Percentiles rank a stretch among this genome's conserved stretches.
Evolutionary conservation across 2,888 invertebrate genomes (phyloP).

Genomic region (Gastrophysa polygoni): DNA sequence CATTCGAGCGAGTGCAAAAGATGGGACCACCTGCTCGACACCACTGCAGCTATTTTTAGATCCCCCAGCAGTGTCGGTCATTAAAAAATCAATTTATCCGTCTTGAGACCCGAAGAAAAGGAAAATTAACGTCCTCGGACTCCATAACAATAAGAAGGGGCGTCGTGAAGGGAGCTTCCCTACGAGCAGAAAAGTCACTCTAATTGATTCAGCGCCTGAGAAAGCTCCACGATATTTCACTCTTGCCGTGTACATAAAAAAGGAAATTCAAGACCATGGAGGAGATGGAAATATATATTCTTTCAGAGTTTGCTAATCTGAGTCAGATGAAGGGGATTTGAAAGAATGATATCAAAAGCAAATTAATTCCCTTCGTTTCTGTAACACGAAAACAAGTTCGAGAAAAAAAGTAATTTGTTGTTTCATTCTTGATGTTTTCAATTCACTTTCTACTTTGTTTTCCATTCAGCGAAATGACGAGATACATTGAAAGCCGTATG

Average conservation of each 20-base stretch:
- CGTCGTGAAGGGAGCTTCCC: neutral
- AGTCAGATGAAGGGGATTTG: slow-evolving; percentile 20
- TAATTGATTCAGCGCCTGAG: slow-evolving; percentile 27
- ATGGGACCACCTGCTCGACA: too few relatives aligned
- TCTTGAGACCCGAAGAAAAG: neutral
- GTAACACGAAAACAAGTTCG: slow-evolving; percentile 11
- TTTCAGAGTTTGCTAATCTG: slow-evolving; percentile 24
- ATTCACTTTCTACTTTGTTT: neutral
- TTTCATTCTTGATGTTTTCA: neutral
- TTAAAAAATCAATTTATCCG: neutral
- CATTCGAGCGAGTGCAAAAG: too few relatives aligned
- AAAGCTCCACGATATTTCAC: slow-evolving; percentile 23
- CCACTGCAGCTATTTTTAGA: neutral
- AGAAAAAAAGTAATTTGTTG: neutral
- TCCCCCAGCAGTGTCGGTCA: neutral
- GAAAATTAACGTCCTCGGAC: slow-evolving; percentile 6
- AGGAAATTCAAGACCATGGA: slow-evolving; percentile 31
- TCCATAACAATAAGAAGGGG: slow-evolving; percentile 7
- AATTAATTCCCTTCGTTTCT: slow-evolving; percentile 21
- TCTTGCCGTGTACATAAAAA: slow-evolving; percentile 20
- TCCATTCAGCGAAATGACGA: too few relatives aligned
- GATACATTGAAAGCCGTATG: too few relatives aligned
- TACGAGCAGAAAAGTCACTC: slow-evolving; percentile 16
- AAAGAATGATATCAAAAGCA: slow-evolving; percentile 22
- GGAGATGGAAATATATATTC: slow-evolving; percentile 33